Percentiles rank a stretch among this genome's conserved stretches.
These are phyloP conservation scores for Agrochola circellaris DNA, from an alignment of 2,888 invertebrate genomes.

Conservation along the genomic window DNA sequence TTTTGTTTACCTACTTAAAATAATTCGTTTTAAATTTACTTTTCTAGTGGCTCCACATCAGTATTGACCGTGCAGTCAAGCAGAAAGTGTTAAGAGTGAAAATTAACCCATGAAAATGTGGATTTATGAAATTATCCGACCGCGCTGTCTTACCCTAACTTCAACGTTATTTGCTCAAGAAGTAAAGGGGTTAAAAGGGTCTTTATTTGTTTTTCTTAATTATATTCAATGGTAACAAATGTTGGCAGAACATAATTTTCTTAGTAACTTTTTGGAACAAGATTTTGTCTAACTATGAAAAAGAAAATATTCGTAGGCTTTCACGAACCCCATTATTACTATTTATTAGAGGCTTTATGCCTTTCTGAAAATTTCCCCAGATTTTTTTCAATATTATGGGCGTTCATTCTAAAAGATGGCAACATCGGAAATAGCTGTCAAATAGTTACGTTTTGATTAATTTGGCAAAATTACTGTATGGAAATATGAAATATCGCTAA, in stretches of 20 bases:
- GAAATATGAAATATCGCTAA: too few species aligned
- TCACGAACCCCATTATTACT: background rate
- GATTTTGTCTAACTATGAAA: too few species aligned
- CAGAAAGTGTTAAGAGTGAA: conserved; percentile 61
- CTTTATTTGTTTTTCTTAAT: conserved; percentile 51
- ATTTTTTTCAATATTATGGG: background rate
- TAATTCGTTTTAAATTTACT: background rate
- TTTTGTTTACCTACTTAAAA: background rate
- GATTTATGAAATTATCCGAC: conserved; percentile 65
- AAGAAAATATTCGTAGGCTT: background rate
- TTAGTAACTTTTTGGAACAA: background rate
- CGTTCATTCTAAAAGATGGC: too few species aligned
- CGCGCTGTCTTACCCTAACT: conserved; percentile 54
- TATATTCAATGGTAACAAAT: conserved; percentile 30
- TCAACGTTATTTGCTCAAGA: conserved; percentile 58
- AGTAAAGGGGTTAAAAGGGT: conserved; percentile 52
- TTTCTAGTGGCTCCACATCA: conserved; percentile 45
- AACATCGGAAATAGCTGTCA: too few species aligned
- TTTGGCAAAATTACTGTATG: too few species aligned
- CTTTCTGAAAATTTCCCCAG: background rate
- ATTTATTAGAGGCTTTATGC: background rate
- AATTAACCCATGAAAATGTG: conserved; percentile 67
- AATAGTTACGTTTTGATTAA: too few species aligned
- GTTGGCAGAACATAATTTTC: background rate
- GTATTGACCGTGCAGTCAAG: conserved; percentile 65